Base-by-base conservation (phyloP, 2,888 invertebrate species). In the Mythimna loreyi region DNA sequence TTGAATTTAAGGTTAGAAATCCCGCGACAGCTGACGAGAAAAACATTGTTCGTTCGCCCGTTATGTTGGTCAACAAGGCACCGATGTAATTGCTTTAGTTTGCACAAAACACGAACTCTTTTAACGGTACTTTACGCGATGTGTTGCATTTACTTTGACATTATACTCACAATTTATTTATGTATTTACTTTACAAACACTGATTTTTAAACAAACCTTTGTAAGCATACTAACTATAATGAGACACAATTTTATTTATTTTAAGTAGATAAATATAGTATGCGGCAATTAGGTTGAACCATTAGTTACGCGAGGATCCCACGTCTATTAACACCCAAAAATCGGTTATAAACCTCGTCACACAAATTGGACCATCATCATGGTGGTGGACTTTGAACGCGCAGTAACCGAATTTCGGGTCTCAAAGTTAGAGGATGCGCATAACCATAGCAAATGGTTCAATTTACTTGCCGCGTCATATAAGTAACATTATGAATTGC, bases 61-160 rank as follows among this genome's bases (percentile, higher is more conserved):
- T 75, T 64, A 77, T 74, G 71, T 69, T 72, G 76, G 76, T 76
- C 72, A 80, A 76, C 80, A 80, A 67, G 66, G 56, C 55, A 47
- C 47, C 59, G 28, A 67, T 84, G 73, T 90, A 91, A 91, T 91
- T 91, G 86, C 89, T 84, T 90, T 91, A 90, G 87, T 91, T 91
- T 90, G 88, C 66, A 33, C 70, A 62, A 81, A 86, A 87, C 90
- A 91, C 91, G 90, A 82, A 85, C 78, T 36, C 60, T 71, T 73
- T 56, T 80, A 80, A 64, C 66, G 63, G 71, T 66, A 73, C 67
- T 60, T 52, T 23, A 64, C 53, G 25, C 13, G 45, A 40, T 45
- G 61, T 77, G 63, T 64, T 58, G 63, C 45, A 40, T 72, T 67
- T 62, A 55, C 62, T 72, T 62, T 67, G 64, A 68, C 58, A 61